Evolutionary conservation across 2,888 invertebrate genomes (phyloP).

Genomic region (Ormyrus thymus): DNA sequence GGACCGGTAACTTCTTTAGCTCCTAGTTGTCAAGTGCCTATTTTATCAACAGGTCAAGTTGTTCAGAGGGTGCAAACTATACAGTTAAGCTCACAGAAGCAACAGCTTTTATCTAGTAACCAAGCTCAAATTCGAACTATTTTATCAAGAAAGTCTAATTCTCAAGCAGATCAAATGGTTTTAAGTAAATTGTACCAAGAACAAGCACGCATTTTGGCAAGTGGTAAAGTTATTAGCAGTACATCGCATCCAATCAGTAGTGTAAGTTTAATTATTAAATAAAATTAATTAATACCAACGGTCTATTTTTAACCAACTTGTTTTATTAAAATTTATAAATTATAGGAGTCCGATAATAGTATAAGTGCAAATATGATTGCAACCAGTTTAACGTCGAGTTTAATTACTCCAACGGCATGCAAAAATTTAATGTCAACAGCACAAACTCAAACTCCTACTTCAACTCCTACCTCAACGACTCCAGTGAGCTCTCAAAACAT

Average conservation of each 20-base stretch:
- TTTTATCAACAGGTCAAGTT: slow-evolving; percentile 69
- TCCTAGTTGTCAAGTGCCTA: slow-evolving; percentile 62
- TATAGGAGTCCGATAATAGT: slow-evolving; percentile 66
- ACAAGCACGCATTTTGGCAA: slow-evolving; percentile 83
- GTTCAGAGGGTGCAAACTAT: slow-evolving; percentile 83
- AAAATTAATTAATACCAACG: neutral
- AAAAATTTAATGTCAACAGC: slow-evolving; percentile 72
- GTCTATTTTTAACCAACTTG: neutral
- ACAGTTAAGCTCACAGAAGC: slow-evolving; percentile 84
- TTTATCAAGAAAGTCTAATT: slow-evolving; percentile 76
- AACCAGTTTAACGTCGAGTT: slow-evolving; percentile 64
- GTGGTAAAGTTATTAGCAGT: slow-evolving; percentile 80
- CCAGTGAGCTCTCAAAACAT: slow-evolving; percentile 63
- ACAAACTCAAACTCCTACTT: slow-evolving; percentile 70
- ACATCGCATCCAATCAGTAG: slow-evolving; percentile 65
- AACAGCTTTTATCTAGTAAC: slow-evolving; percentile 77
- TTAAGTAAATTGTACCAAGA: slow-evolving; percentile 81
- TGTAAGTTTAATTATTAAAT: slow-evolving; percentile 35
- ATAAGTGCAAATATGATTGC: slow-evolving; percentile 66
- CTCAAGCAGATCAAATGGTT: slow-evolving; percentile 77
- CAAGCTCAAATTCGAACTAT: slow-evolving; percentile 82
- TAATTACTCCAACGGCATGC: slow-evolving; percentile 64
- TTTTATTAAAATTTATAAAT: slow-evolving; percentile 23
- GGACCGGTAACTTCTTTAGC: slow-evolving; percentile 64
- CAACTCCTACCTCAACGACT: slow-evolving; percentile 59